phyloP scores from a whole-genome alignment of 2,797 vertebrate species.

The Spizella passerina region DNA sequence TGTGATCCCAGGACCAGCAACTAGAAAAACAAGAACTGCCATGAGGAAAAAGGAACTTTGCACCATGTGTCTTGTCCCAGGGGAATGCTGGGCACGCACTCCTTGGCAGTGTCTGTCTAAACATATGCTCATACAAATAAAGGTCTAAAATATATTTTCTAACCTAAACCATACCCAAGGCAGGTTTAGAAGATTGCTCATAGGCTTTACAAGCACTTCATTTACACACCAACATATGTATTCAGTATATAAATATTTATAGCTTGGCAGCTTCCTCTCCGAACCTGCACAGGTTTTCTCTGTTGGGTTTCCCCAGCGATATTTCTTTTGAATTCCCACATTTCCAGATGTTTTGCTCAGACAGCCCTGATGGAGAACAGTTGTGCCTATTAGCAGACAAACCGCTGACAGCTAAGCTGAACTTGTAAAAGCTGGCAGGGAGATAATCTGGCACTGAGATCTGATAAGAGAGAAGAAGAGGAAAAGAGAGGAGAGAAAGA shows the following conservation, averaged over 20 bases:
- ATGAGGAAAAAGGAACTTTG: not conserved
- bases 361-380: conserved; percentile 30
- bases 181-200: not conserved
- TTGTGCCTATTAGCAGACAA: conserved; percentile 53
- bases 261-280: not conserved
- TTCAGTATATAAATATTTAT: conserved; percentile 17
- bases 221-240: not conserved
- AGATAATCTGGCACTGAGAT: conserved; percentile 10
- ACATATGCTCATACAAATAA: not conserved
- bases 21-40: not conserved
- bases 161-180: not conserved
- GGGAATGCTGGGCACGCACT: rapidly evolving
- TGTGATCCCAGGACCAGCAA: not conserved
- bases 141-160: not conserved
- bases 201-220: not conserved
- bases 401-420: conserved; percentile 30
- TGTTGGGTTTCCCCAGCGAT: not conserved
- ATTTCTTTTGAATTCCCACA: conserved; percentile 5
- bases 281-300: not conserved
- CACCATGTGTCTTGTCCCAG: not conserved
- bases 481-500: not conserved
- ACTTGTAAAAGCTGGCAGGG: conserved; percentile 40
- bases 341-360: conserved; percentile 23
- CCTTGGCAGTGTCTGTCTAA: not conserved
- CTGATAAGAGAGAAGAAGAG: not conserved